Percentiles rank a stretch among this genome's conserved stretches.
phyloP scores from a whole-genome alignment of 64 coral and sea anemone genomes.

The Pocillopora verrucosa region DNA sequence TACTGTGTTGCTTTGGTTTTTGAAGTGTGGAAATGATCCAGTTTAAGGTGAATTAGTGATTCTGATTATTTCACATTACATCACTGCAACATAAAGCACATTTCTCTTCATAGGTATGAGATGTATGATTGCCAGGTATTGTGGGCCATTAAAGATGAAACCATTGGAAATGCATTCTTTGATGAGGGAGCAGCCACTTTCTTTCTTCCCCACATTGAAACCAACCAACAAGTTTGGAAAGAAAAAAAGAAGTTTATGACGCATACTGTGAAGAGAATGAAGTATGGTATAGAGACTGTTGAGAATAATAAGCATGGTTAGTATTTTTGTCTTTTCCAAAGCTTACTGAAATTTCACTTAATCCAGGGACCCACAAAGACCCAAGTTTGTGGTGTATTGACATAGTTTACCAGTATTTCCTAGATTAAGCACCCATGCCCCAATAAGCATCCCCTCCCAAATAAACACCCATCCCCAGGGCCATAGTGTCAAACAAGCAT shows the following conservation, averaged over 20 bases:
- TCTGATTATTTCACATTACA: no score
- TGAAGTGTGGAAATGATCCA: no score
- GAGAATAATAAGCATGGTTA: not conserved
- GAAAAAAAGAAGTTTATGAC: not conserved
- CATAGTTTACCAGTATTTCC: no score
- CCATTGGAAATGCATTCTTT: conserved; percentile 87
- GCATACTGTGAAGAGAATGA: conserved; percentile 57
- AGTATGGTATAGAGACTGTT: conserved; percentile 33
- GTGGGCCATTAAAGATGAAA: conserved; percentile 92
- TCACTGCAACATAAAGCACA: not conserved
- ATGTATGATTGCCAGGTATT: conserved; percentile 81
- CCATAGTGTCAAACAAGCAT: no score
- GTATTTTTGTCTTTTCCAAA: not conserved
- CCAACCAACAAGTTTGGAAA: conserved; percentile 1
- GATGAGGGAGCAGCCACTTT: conserved; percentile 93
- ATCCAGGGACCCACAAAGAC: no score
- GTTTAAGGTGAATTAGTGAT: no score
- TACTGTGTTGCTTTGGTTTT: no score
- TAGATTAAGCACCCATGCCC: no score
- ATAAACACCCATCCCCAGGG: no score
- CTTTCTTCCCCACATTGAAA: conserved; percentile 67
- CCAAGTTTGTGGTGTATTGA: no score
- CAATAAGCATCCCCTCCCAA: no score
- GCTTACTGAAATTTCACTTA: no score
- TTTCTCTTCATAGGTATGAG: conserved; percentile 75